Base-by-base conservation (phyloP, 1,140 invertebrate species). In the Tetramorium alpestre region DNA sequence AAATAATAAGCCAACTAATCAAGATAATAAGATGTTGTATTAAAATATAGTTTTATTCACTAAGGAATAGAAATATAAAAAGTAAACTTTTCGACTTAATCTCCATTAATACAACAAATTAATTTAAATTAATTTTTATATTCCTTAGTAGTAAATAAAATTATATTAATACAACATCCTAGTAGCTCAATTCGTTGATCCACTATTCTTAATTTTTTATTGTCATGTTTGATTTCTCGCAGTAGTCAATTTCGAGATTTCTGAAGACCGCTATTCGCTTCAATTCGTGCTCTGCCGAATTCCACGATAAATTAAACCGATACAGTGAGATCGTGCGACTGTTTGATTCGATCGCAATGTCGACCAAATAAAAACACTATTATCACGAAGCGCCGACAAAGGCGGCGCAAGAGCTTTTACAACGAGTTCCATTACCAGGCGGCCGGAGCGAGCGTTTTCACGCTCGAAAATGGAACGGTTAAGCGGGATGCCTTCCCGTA, bases 351-450 rank as follows among this genome's bases (percentile, higher is more conserved):
- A 25, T 64, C 60, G 28, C 47, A 56, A 10, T 38, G 51, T 56
- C 49, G 64, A n/a, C n/a, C 10, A 44, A 81, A 80, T 54, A 80
- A 69, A 44, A 81, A 70, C 16, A n/a, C 6, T 5, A 70, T 56
- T 56, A 56, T 44, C 49, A 33, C 22, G 33, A 16, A 25, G 25
- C 18, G 8, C 10, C 25, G 67, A 88, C 22, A 47, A 62, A 80
- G 6, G 28, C 28, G n/a, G 3, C 44, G 6, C 44, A 47, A 70
- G 60, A 76, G 82, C 62, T 76, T 70, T 90, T 87, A 62, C 72
- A 77, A 13, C 22, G 44, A 38, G 33, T 38, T 16, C 28, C 16
- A 77, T 89, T 87, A 72, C 60, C 47, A 60, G 6, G 22, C 49
- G 10, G 11, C 28, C 7, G 22, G 28, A 6, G 28, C 2, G n/a